These are phyloP conservation scores for Drosophila neonasuta DNA, from an alignment of 2,888 invertebrate species.

Conservation along the genomic window DNA sequence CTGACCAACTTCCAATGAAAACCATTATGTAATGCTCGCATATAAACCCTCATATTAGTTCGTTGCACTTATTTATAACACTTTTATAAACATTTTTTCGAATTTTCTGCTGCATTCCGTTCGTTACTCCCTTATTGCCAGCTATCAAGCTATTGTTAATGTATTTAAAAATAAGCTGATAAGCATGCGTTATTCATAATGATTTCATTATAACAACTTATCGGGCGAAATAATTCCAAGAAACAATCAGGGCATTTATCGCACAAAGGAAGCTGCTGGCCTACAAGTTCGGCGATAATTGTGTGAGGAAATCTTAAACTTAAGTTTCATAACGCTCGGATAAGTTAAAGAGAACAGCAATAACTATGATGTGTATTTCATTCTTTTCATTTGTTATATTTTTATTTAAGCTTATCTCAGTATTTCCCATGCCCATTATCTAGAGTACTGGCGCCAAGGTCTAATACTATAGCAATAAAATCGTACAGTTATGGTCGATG, in stretches of 20 bases:
- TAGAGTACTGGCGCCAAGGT: constrained; percentile 48
- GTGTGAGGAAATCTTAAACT: constrained; percentile 30
- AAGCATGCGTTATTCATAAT: constrained; percentile 54
- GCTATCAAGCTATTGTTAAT: constrained; percentile 19
- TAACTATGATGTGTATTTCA: not conserved
- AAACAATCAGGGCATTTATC: constrained; percentile 40
- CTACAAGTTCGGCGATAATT: constrained; percentile 48
- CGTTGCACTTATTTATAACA: not conserved
- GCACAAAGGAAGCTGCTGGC: constrained; percentile 49
- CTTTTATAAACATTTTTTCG: not conserved
- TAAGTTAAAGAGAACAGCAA: constrained; percentile 20
- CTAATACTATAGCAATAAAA: constrained; percentile 7
- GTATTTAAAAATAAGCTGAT: constrained; percentile 35
- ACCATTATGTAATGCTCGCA: constrained; percentile 15
- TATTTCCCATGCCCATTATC: constrained; percentile 37
- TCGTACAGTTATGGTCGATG: constrained; percentile 27
- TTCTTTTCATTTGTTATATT: constrained; percentile 1
- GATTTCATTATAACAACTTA: constrained; percentile 40
- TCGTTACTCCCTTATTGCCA: not conserved
- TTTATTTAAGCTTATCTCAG: constrained; percentile 31
- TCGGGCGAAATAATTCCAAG: constrained; percentile 27
- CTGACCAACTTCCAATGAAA: constrained; percentile 14
- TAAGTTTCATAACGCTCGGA: constrained; percentile 31
- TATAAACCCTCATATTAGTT: not conserved
- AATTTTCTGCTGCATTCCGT: not conserved